Evolutionary conservation across 2,797 vertebrate genomes (phyloP).

Genomic region (Rhyacichthys aspro): DNA sequence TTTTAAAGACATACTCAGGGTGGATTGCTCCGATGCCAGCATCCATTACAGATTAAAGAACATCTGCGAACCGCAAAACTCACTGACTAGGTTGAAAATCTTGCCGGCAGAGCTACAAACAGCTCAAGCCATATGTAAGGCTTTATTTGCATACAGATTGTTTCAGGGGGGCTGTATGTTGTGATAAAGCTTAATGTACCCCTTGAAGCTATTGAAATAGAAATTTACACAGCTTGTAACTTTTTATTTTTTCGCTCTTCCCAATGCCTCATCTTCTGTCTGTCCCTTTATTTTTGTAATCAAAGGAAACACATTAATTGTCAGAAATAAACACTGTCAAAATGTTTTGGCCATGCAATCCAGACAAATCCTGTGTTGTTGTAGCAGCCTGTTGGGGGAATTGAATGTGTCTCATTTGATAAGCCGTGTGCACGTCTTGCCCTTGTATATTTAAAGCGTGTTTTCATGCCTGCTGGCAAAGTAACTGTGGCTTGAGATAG

Average conservation of each 20-base stretch:
- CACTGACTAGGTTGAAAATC: slow-evolving; percentile 73
- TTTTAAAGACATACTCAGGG: slow-evolving; percentile 74
- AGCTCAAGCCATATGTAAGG: slow-evolving; percentile 70
- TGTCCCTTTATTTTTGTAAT: slow-evolving; percentile 60
- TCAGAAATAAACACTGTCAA: slow-evolving; percentile 51
- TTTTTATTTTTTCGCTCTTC: slow-evolving; percentile 39
- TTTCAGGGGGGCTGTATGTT: slow-evolving; percentile 73
- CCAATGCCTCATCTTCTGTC: slow-evolving; percentile 27
- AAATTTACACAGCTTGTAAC: slow-evolving; percentile 71
- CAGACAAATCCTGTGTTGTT: slow-evolving; percentile 42
- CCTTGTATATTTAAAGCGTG: slow-evolving; percentile 54
- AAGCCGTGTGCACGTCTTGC: slow-evolving; percentile 49
- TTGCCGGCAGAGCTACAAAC: slow-evolving; percentile 75
- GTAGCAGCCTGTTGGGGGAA: slow-evolving; percentile 38
- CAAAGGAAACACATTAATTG: slow-evolving; percentile 71
- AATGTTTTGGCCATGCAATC: slow-evolving; percentile 42
- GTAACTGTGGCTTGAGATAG: slow-evolving; percentile 72
- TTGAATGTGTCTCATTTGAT: slow-evolving; percentile 63
- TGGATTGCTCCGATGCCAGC: slow-evolving; percentile 72
- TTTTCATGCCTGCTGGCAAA: slow-evolving; percentile 68
- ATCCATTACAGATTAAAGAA: slow-evolving; percentile 80
- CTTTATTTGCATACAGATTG: slow-evolving; percentile 80
- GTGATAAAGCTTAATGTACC: slow-evolving; percentile 77
- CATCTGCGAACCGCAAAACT: slow-evolving; percentile 76
- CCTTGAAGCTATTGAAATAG: slow-evolving; percentile 73